phyloP scores from a whole-genome alignment of 2,797 vertebrate genomes.

The Brotula barbata region DNA sequence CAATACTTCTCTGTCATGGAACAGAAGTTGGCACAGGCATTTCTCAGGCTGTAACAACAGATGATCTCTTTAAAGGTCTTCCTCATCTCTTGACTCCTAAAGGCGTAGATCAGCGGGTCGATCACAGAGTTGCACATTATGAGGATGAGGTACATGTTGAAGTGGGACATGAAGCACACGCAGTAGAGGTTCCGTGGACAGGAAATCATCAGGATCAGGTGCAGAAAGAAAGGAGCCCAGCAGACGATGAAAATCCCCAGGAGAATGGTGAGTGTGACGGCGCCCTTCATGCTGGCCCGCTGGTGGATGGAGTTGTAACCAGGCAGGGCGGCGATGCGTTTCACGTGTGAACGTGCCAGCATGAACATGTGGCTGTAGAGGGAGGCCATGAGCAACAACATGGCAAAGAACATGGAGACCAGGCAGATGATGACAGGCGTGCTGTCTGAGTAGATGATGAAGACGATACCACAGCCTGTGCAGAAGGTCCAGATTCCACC shows the following conservation, averaged over 20 bases:
- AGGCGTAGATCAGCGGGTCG: slow-evolving; percentile 96
- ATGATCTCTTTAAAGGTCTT: slow-evolving; percentile 97
- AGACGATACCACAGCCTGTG: slow-evolving; percentile 88
- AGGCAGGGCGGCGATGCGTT: slow-evolving; percentile 89
- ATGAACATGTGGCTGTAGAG: slow-evolving; percentile 99
- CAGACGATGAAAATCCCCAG: slow-evolving; percentile 96
- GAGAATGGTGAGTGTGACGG: slow-evolving; percentile 93
- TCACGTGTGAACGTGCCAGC: slow-evolving; percentile 91
- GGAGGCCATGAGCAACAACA: slow-evolving; percentile 95
- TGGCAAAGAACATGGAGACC: slow-evolving; percentile 92
- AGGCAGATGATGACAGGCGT: slow-evolving; percentile 92
- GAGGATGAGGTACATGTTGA: slow-evolving; percentile 95
- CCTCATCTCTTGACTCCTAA: slow-evolving; percentile 96
- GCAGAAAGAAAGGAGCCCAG: slow-evolving; percentile 97
- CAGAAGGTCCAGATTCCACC: slow-evolving; percentile 92
- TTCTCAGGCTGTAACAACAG: slow-evolving; percentile 84
- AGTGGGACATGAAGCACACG: slow-evolving; percentile 97
- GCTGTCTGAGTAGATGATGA: slow-evolving; percentile 93
- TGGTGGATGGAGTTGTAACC: slow-evolving; percentile 87
- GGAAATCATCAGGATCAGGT: slow-evolving; percentile 94
- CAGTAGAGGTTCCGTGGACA: slow-evolving; percentile 94
- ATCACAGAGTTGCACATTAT: slow-evolving; percentile 98
- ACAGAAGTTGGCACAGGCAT: slow-evolving; percentile 81
- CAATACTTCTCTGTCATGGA: slow-evolving; percentile 83
- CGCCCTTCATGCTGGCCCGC: slow-evolving; percentile 93